These are phyloP conservation scores for Pyrocephalus nanus DNA, from an alignment of 2,797 vertebrate genomes.

Conservation along the genomic window DNA sequence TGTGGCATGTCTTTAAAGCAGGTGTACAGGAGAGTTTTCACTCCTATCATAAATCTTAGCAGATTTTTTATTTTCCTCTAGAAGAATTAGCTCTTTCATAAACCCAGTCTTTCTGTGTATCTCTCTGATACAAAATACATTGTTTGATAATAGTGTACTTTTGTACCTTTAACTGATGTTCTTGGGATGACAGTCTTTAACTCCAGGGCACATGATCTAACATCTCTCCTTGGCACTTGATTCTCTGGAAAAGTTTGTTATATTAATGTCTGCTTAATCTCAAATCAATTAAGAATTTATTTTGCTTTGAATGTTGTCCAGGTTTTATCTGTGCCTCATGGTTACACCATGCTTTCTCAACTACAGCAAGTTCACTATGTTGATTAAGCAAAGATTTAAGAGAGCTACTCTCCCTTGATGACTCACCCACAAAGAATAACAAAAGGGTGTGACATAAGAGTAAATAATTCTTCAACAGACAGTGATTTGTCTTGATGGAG, in stretches of 20 bases:
- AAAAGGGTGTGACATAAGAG: not conserved
- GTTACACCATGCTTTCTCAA: not conserved
- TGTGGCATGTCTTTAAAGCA: not conserved
- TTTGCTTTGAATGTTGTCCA: not conserved
- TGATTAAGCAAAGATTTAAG: not conserved
- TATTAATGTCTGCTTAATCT: not conserved
- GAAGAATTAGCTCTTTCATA: not conserved
- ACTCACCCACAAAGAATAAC: conserved; percentile 6
- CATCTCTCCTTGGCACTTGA: not conserved
- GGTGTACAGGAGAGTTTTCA: not conserved
- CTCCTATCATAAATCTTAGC: not conserved
- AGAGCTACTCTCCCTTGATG: not conserved
- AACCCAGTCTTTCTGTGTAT: not conserved
- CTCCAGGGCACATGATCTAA: not conserved
- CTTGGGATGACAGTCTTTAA: not conserved
- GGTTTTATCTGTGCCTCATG: not conserved
- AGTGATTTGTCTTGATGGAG: conserved; percentile 9
- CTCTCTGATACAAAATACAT: not conserved
- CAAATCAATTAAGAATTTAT: not conserved
- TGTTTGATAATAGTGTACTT: not conserved
- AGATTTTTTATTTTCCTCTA: not conserved
- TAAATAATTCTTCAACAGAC: not conserved
- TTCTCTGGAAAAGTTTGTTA: not conserved
- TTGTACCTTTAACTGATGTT: not conserved
- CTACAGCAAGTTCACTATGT: not conserved